Base-by-base conservation (phyloP, 2,888 invertebrate genomes). In the Trypoxylon attenuatum region DNA sequence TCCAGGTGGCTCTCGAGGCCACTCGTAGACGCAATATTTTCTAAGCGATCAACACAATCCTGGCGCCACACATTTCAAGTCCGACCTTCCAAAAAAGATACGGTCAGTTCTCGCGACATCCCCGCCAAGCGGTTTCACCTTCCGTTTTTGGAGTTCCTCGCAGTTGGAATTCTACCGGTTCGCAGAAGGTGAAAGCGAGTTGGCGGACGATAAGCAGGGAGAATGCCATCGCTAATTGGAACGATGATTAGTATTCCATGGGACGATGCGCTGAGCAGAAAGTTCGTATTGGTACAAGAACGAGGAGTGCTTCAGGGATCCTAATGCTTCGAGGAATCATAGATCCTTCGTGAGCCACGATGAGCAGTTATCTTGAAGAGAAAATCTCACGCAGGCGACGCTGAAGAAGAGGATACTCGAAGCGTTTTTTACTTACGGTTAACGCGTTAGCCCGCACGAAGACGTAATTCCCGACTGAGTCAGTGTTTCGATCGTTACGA, bases 371-470 rank as follows among this genome's bases (percentile, higher is more conserved):
- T 41, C 51, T 22, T 6, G 10, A 46, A 25, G 18, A n/a, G 5
- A 46, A 13, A 29, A 50, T 43, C 39, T 10, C 33, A 49, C 45
- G 27, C 10, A 6, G 23, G 39, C 49, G 10, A 13, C 39, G 45
- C 39, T 50, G 49, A 23, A 63, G 41, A 62, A 62, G 49, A 50
- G 49, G 39, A 45, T 47, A 51, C 47, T 56, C 42, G 19, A 8
- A 50, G 33, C 27, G 54, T 51, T 47, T 25, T 15, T n/a, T 8
- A 1, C 27, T 4, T 10, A 18, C 21, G n/a, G 42, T 45, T 25
- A 50, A 52, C 19, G 46, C 22, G 18, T 62, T 51, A 62, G n/a
- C 16, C 13, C 18, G 33, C 19, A 25, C 19, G 33, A 19, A 23
- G 18, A 19, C 42, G 58, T 52, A 43, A 58, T 58, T 23, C 19